Conservation (phyloP, 2,888 invertebrate species). For the Eupithecia centaureata region DNA sequence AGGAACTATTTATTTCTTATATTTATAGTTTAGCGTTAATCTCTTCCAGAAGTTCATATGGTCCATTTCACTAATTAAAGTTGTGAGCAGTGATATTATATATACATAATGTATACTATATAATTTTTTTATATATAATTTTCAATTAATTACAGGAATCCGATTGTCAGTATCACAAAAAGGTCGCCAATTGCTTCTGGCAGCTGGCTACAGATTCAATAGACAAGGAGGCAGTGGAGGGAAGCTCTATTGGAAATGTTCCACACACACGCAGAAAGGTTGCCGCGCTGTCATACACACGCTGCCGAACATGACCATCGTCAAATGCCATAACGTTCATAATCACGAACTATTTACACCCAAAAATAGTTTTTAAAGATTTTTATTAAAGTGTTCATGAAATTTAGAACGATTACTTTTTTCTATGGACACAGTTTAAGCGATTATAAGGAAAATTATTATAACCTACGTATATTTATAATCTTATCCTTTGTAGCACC, state of each 20-base stretch:
- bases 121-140: too few species aligned
- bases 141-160: not conserved
- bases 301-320: slow-evolving; percentile 11
- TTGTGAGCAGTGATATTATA: not conserved
- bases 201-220: slow-evolving; percentile 3
- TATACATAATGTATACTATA: not conserved
- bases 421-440: not conserved
- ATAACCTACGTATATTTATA: not conserved
- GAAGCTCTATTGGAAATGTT: too few species aligned
- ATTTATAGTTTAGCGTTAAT: too few species aligned
- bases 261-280: too few species aligned
- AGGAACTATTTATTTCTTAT: too few species aligned
- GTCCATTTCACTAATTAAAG: too few species aligned
- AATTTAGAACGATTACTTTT: not conserved
- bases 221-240: slow-evolving; percentile 7
- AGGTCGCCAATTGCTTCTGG: too few species aligned
- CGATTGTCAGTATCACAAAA: not conserved
- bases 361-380: not conserved
- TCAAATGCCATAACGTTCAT: slow-evolving; percentile 18
- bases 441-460: not conserved
- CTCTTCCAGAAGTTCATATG: too few species aligned
- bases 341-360: slow-evolving; percentile 17
- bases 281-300: too few species aligned
- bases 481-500: not conserved
- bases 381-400: not conserved